These are phyloP conservation scores for Tetheella fluctuosa DNA, from an alignment of 2,888 invertebrate genomes.

Conservation along the genomic window DNA sequence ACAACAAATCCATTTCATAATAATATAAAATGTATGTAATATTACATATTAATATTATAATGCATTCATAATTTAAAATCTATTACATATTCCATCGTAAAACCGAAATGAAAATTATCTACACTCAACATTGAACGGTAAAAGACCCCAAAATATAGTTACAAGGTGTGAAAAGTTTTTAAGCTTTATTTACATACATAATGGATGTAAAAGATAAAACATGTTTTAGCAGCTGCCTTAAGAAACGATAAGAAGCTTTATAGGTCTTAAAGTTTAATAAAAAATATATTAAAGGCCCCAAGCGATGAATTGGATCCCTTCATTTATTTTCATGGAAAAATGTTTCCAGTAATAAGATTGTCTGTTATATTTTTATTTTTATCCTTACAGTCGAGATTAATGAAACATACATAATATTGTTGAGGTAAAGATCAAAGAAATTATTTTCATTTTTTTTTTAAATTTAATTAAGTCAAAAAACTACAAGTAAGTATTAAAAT, in stretches of 20 bases:
- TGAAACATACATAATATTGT: too few species aligned
- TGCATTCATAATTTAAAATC: too few species aligned
- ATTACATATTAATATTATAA: too few species aligned
- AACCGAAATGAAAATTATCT: slow-evolving; percentile 16
- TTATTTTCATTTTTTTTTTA: too few species aligned
- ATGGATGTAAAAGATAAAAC: slow-evolving; percentile 20
- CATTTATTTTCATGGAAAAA: background rate
- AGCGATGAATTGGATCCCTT: background rate
- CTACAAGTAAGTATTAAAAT: too few species aligned
- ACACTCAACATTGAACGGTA: background rate
- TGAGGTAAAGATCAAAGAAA: too few species aligned
- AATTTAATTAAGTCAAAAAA: too few species aligned
- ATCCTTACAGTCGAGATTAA: too few species aligned
- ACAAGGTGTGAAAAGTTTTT: slow-evolving; percentile 18
- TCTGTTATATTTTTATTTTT: background rate
- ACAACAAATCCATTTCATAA: too few species aligned
- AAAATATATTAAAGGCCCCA: slow-evolving; percentile 2
- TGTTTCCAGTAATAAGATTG: background rate
- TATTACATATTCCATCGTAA: background rate
- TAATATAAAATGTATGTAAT: too few species aligned
- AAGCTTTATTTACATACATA: slow-evolving; percentile 37
- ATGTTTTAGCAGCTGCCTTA: slow-evolving; percentile 8
- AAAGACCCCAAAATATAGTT: too few species aligned
- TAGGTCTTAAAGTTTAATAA: background rate
- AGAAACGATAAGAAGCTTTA: background rate